Percentiles rank a stretch among this genome's conserved stretches.
Conservation (phyloP, 2,797 vertebrate genomes). For the Hypotaenidia philippensis region DNA sequence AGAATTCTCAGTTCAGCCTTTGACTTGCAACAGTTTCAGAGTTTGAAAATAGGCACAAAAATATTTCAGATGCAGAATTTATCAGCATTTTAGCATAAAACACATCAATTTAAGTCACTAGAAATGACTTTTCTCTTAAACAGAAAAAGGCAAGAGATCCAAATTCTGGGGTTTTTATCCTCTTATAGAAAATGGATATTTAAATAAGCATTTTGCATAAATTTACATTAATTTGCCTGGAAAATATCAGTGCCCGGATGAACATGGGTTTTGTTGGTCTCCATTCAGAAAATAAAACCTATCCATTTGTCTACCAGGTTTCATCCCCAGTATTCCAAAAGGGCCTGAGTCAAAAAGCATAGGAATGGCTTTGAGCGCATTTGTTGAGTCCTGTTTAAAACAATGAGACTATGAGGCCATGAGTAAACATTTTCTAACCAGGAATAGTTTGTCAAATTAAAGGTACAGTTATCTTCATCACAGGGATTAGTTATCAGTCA, state of each 20-base stretch:
- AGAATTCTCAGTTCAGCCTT: neutral
- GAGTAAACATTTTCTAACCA: neutral
- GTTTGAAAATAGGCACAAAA: neutral
- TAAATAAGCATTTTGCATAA: neutral
- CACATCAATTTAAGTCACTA: neutral
- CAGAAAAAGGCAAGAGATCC: neutral
- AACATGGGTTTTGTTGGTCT: neutral
- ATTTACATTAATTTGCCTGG: neutral
- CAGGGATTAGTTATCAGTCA: neutral
- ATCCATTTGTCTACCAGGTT: neutral
- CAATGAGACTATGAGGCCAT: neutral
- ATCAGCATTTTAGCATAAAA: neutral
- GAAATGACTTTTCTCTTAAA: neutral
- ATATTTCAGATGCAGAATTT: neutral
- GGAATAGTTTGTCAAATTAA: neutral
- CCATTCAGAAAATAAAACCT: neutral
- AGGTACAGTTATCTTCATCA: neutral
- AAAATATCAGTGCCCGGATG: neutral
- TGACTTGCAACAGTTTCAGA: neutral
- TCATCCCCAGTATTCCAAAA: neutral
- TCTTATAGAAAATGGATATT: neutral
- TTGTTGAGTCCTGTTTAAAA: neutral
- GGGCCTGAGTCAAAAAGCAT: neutral
- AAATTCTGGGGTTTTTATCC: neutral
- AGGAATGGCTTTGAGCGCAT: neutral